Percentiles rank a stretch among this genome's conserved stretches.
These are phyloP conservation scores for Megalonaias nervosa DNA, from an alignment of 1,140 invertebrate genomes.

Conservation along the genomic window DNA sequence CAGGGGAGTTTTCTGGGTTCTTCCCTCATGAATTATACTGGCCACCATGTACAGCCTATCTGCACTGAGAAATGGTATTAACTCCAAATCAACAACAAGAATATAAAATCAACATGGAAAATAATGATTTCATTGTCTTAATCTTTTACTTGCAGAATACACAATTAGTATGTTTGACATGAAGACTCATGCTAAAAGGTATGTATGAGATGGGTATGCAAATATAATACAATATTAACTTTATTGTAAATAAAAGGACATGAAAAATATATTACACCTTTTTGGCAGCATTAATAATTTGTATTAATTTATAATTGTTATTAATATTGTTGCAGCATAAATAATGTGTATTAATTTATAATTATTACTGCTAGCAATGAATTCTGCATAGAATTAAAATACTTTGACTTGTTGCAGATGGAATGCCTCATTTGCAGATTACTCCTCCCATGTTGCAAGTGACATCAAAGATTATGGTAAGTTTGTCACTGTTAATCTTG, in stretches of 20 bases:
- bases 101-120: too few species aligned
- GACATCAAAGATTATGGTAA: conserved; percentile 86
- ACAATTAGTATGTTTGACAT: conserved; percentile 95
- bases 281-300: neutral
- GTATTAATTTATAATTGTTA: too few species aligned
- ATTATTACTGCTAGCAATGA: too few species aligned
- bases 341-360: too few species aligned
- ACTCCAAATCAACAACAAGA: too few species aligned
- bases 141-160: conserved; percentile 80
- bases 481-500: conserved; percentile 41
- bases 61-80: too few species aligned
- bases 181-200: conserved; percentile 82
- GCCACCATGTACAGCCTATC: too few species aligned
- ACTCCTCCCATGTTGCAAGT: conserved; percentile 73
- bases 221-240: neutral
- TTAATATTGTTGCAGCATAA: neutral
- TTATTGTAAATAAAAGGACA: too few species aligned
- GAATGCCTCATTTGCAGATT: conserved; percentile 92
- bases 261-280: neutral
- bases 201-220: conserved; percentile 17
- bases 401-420: conserved; percentile 73
- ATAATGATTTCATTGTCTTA: too few species aligned
- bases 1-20: too few species aligned
- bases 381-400: too few species aligned
- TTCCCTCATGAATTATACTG: too few species aligned